Base-by-base conservation (phyloP, 2,797 vertebrate genomes). In the Catharus ustulatus region DNA sequence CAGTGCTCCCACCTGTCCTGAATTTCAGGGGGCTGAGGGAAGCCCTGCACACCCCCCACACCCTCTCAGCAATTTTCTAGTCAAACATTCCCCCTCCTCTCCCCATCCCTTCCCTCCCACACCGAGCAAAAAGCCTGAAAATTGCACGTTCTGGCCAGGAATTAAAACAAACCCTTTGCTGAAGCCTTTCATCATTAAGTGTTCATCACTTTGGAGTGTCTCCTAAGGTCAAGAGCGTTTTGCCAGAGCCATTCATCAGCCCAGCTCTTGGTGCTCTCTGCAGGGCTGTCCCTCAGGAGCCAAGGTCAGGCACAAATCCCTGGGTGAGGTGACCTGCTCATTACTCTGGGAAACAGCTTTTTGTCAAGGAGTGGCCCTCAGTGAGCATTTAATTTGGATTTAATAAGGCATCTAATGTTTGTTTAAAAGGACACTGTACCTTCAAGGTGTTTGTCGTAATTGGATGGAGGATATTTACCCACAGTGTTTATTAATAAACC, bases 391-490 rank as follows among this genome's bases (percentile, higher is more conserved):
- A 86, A 94, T 58, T 78, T 66, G 29, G 71, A 59, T 40, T 77
- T 73, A 91, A 91, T 63, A 84, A 91, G 94, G 62, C 85, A 36
- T 69, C 74, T 63, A 69, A 77, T 32, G 46, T 52, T 89, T 90
- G 46, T 22, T 87, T 64, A 51, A 74, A 90, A 87, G 83, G 87
- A 89, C 83, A 67, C 75, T 27, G 20, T 57, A 73, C 57, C 57
- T 92, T 89, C 87, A 74, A 85, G 77, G 59, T 91, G 87, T 64
- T 68, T 68, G 76, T 74, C 51, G 4, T 91, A 88, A 52, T 78
- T 94, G 92, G 77, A 90, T 86, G 74, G 91, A 63, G 84, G 72
- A 76, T 94, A 58, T 97, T 96, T 96, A 82, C 68, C 85, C 9
- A 0, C n/a, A 4, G 76, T 49, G 36, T 92, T 94, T 87, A 74